Conservation (phyloP, 2,113 vertebrate genomes). For the Heterochromis multidens region DNA sequence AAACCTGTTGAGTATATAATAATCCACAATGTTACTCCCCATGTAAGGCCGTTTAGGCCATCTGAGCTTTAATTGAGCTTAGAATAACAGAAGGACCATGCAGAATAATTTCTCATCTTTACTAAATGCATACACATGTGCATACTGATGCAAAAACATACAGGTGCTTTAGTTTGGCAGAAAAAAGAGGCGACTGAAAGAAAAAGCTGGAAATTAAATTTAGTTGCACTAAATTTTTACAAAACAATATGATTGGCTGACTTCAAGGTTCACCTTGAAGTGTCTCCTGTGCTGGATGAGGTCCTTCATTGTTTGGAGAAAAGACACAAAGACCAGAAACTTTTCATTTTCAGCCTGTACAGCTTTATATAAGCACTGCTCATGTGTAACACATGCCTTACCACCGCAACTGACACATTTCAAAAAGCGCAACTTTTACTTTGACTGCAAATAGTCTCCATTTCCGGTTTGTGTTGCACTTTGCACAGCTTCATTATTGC, state of each 20-base stretch:
- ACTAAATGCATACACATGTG: not conserved
- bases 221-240: not conserved
- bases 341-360: not conserved
- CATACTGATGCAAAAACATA: not conserved
- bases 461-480: too few relatives aligned
- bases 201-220: not conserved
- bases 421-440: too few relatives aligned
- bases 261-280: fast-evolving
- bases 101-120: not conserved
- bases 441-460: too few relatives aligned
- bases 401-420: too few relatives aligned
- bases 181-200: not conserved
- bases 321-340: not conserved
- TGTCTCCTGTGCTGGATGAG: not conserved
- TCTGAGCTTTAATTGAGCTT: slow-evolving; percentile 39
- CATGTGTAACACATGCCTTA: not conserved
- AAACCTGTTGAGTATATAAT: not conserved
- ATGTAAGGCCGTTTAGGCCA: not conserved
- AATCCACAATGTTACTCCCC: not conserved
- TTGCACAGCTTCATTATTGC: too few relatives aligned
- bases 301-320: not conserved
- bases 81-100: slow-evolving; percentile 12
- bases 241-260: not conserved
- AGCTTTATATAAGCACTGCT: not conserved
- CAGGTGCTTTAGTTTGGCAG: not conserved